A percentile compares a stretch with the other conserved stretches of the same genome.
Evolutionary conservation across 2,113 vertebrate species (phyloP).

Genomic region (Cygnus buccinator): DNA sequence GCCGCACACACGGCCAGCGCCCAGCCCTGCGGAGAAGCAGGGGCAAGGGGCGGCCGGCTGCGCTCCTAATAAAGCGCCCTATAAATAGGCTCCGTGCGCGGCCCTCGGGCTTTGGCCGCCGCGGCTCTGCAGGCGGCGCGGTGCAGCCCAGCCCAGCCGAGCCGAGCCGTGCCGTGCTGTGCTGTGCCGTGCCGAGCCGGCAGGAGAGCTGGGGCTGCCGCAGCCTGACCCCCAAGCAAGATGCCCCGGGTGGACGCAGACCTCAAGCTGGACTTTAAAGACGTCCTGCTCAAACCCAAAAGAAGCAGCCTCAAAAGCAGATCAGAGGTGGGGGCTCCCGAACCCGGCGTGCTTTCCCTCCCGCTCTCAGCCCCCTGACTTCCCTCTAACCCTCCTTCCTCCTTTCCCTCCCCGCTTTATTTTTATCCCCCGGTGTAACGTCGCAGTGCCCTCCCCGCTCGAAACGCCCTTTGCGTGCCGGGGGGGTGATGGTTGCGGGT

Average conservation of each 20-base stretch:
- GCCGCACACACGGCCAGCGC: neutral
- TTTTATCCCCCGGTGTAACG: neutral
- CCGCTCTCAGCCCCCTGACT: neutral
- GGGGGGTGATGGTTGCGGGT: neutral
- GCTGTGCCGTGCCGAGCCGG: neutral
- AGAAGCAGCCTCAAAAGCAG: constrained; percentile 96
- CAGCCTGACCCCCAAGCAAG: neutral
- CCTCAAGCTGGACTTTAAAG: constrained; percentile 98
- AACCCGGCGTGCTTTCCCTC: neutral
- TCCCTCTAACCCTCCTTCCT: neutral
- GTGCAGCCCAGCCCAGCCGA: neutral
- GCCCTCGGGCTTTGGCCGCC: constrained; percentile 80
- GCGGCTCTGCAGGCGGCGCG: neutral
- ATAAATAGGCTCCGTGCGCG: constrained; percentile 83
- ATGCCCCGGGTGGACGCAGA: constrained; percentile 96
- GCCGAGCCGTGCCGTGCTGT: neutral
- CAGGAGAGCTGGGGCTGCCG: neutral
- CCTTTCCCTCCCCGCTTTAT: neutral
- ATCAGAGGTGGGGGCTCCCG: constrained; percentile 85
- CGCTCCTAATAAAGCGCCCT: constrained; percentile 87
- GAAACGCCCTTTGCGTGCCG: neutral
- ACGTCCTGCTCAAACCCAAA: constrained; percentile 96
- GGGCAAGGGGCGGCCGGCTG: neutral
- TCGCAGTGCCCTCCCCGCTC: neutral
- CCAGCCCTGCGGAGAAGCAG: neutral